Conservation (phyloP, 1,140 invertebrate genomes). For the Chironomus striatipennis region DNA sequence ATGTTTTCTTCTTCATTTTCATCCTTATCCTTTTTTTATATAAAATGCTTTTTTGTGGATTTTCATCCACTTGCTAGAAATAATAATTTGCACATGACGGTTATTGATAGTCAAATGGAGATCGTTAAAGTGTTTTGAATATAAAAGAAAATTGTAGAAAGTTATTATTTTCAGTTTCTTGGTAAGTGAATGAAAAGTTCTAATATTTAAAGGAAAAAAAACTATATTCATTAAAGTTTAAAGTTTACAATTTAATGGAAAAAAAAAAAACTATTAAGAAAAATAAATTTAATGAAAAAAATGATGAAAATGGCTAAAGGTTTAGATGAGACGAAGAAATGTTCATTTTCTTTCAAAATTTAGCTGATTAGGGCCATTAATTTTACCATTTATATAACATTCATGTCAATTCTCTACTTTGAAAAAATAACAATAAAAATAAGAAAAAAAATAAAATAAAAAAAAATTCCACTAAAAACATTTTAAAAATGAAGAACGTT, state of each 20-base stretch:
- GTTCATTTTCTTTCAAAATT: conserved; percentile 9
- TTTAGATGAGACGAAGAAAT: neutral
- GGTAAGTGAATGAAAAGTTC: neutral
- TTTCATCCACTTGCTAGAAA: no score
- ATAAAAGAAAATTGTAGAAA: neutral
- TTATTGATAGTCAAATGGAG: neutral
- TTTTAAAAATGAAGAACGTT: neutral
- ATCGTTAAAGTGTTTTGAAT: neutral
- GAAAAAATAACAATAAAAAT: conserved; percentile 1
- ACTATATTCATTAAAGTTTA: conserved; percentile 15
- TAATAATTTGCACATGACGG: no score
- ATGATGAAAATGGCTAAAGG: conserved; percentile 5
- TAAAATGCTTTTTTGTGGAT: no score
- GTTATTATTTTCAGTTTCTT: neutral
- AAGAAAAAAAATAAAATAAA: neutral
- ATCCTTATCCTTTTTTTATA: no score
- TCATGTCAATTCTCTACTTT: conserved; percentile 13
- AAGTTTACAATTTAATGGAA: neutral
- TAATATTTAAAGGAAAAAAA: neutral
- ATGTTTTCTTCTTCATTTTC: no score
- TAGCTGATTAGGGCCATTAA: conserved; percentile 7
- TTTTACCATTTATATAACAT: conserved; percentile 15
- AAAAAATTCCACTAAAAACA: neutral
- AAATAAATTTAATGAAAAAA: neutral
- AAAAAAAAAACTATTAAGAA: conserved; percentile 2